phyloP scores from a whole-genome alignment of 2,888 invertebrate genomes.

The Smittia sp. region DNA sequence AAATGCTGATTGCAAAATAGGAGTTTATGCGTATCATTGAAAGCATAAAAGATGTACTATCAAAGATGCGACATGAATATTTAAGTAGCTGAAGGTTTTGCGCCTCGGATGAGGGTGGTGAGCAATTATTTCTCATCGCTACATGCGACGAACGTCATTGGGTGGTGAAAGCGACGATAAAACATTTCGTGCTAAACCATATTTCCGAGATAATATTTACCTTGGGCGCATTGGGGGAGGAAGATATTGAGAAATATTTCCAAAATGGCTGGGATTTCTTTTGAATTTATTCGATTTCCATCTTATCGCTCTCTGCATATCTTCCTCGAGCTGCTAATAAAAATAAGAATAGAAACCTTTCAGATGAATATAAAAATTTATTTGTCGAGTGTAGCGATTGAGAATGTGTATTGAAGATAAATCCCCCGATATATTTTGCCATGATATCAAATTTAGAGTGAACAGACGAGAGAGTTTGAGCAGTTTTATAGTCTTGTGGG shows the following conservation, averaged over 20 bases:
- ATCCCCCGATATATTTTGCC: constrained; percentile 36
- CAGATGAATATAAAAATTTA: constrained; percentile 38
- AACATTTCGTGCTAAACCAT: constrained; percentile 11
- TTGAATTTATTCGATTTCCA: neutral
- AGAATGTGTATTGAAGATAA: constrained; percentile 36
- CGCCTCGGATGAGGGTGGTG: constrained; percentile 19
- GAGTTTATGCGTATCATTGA: constrained; percentile 41
- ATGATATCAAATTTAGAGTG: constrained; percentile 21
- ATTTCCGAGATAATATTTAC: constrained; percentile 34
- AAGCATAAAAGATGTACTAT: constrained; percentile 41
- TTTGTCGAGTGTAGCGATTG: constrained; percentile 39
- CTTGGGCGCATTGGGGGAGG: constrained; percentile 10
- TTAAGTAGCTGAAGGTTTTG: constrained; percentile 12
- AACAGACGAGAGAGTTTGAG: constrained; percentile 17
- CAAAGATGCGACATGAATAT: constrained; percentile 40
- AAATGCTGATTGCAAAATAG: constrained; percentile 41
- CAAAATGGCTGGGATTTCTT: constrained; percentile 14
- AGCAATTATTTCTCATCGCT: constrained; percentile 13
- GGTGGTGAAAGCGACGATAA: neutral
- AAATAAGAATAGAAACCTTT: constrained; percentile 33
- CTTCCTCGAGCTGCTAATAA: constrained; percentile 32
- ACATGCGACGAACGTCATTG: constrained; percentile 14
- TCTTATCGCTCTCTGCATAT: constrained; percentile 21
- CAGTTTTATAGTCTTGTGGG: neutral
- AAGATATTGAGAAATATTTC: constrained; percentile 26